Percentiles rank a stretch among this genome's conserved stretches.
phyloP scores from a whole-genome alignment of 2,888 invertebrate species.

The Leptinotarsa peninsularis region DNA sequence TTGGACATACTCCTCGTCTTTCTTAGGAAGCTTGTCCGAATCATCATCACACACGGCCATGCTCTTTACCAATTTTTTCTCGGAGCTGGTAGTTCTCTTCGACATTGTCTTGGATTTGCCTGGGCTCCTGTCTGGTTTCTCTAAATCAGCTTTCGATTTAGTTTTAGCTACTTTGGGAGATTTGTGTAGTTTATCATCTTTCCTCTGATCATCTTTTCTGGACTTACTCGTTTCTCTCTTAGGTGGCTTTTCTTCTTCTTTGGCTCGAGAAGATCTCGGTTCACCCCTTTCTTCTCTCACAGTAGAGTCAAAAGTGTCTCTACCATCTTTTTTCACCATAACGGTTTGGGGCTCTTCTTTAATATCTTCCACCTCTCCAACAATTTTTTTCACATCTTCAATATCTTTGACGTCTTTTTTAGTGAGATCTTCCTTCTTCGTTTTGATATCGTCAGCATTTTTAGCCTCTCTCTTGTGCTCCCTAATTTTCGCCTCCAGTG shows the following conservation, averaged over 20 bases:
- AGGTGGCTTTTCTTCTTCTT: conserved; percentile 11
- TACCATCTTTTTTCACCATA: background rate
- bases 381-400: conserved; percentile 16
- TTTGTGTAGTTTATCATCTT: conserved; percentile 26
- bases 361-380: background rate
- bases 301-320: background rate
- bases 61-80: conserved; percentile 52
- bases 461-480: conserved; percentile 32
- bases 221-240: conserved; percentile 16
- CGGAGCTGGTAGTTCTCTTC: conserved; percentile 48
- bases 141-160: conserved; percentile 26
- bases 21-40: conserved; percentile 24
- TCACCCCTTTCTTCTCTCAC: conserved; percentile 34
- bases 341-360: background rate
- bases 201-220: conserved; percentile 34
- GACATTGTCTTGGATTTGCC: conserved; percentile 28
- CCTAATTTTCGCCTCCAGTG: conserved; percentile 30
- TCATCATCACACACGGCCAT: conserved; percentile 49
- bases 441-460: conserved; percentile 25
- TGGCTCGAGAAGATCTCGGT: conserved; percentile 1
- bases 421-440: conserved; percentile 11
- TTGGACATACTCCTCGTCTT: background rate
- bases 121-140: conserved; percentile 20
- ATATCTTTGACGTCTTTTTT: conserved; percentile 31
- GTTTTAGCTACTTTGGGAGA: conserved; percentile 25